Evolutionary conservation across 2,797 vertebrate species (phyloP), one percentile per base, ranked within the genome.

Genomic region (Huso huso): DNA sequence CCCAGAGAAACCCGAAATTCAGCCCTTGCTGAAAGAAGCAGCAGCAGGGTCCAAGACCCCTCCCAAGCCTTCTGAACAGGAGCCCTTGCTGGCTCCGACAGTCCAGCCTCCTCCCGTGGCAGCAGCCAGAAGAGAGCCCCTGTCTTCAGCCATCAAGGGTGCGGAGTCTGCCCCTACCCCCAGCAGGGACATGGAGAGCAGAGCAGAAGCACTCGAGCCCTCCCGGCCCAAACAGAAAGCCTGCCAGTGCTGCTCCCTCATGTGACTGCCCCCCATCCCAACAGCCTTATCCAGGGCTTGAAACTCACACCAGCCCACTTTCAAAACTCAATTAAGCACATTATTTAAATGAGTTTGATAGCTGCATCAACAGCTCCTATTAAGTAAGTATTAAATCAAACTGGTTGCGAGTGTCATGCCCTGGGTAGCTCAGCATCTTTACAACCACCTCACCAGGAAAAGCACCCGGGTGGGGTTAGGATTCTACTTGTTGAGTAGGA

Each of bases 211-310:
- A 10, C 70, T 71, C 48, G 77, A 12, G 65, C 68, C 63, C n/a
- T 66, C 6, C 2, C 9, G 59, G 0, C 23, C 76, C 48, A 85
- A 87, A 66, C 69, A 37, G 53, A 84, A 85, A 71, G 78, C 72
- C 68, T 90, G 86, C 64, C 77, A 76, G 64, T 90, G 87, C 69
- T 90, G 87, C 70, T 79, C 81, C 13, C 70, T 89, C 73, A 87
- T 89, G 87, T 90, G 73, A 79, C 64, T 48, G 51, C 59, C 15
- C 7, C 23, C 23, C 23, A 37, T 37, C 23, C 23, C 23, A 37
- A 37, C 23, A 37, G 3, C 23, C 23, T 37, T 37, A 37, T 37
- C 23, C 23, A 37, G 23, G 23, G 23, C 23, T 37, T 37, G 23
- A 37, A 37, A 37, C 23, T 37, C 23, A 37, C 2, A 37, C 23